phyloP scores from a whole-genome alignment of 2,113 vertebrate genomes.

The Columbina picui region DNA sequence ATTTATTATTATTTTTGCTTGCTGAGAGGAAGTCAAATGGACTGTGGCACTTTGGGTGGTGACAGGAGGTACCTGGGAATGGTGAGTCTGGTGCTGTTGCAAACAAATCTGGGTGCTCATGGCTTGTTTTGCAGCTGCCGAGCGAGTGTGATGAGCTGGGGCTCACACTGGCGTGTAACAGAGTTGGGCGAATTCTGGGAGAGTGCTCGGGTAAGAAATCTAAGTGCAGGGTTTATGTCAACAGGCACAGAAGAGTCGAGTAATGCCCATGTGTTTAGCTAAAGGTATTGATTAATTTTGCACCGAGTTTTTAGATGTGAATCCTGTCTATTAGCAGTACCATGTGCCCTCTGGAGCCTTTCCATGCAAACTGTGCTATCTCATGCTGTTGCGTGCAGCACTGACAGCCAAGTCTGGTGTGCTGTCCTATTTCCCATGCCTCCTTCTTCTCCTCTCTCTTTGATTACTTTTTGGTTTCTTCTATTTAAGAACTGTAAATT shows the following conservation, averaged over 20 bases:
- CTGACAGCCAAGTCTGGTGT: neutral
- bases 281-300: neutral
- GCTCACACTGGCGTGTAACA: rapidly evolving
- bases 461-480: neutral
- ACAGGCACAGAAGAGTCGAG: rapidly evolving
- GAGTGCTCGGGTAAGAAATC: rapidly evolving
- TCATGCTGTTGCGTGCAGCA: neutral
- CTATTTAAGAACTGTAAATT: neutral
- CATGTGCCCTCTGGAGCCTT: neutral
- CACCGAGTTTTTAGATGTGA: neutral
- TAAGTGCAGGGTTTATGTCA: neutral
- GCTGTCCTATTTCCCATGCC: neutral
- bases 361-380: rapidly evolving
- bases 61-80: neutral
- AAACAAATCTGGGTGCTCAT: rapidly evolving
- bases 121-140: neutral
- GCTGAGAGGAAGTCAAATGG: neutral
- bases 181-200: neutral
- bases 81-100: rapidly evolving
- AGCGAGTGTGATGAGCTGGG: rapidly evolving
- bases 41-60: neutral
- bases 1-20: neutral
- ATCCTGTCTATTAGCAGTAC: neutral
- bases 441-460: neutral
- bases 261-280: neutral